A percentile compares a stretch with the other conserved stretches of the same genome.
Conservation (phyloP, 2,113 vertebrate species). For the Lanius ludovicianus region DNA sequence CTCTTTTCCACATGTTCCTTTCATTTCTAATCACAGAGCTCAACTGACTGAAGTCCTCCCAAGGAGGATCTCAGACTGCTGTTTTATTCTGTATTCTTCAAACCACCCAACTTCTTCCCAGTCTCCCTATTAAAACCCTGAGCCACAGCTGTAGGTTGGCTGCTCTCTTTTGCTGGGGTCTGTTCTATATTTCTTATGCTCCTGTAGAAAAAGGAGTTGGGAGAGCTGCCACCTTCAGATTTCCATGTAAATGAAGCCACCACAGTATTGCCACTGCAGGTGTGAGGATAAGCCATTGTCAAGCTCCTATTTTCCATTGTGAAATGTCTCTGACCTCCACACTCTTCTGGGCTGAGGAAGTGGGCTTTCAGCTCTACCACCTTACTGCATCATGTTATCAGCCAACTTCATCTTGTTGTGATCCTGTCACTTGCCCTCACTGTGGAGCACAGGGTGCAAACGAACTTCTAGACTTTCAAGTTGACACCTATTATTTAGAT, state of each 20-base stretch:
- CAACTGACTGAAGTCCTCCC: constrained; percentile 17
- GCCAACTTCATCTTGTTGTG: background rate
- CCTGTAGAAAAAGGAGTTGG: background rate
- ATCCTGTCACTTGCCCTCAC: background rate
- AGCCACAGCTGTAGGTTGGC: background rate
- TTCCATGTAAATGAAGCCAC: background rate
- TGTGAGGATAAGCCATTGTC: background rate
- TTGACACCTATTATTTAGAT: background rate
- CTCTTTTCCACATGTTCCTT: constrained; percentile 39
- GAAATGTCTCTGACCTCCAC: background rate
- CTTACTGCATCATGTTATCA: background rate
- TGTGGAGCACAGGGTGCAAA: background rate
- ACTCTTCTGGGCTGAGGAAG: background rate
- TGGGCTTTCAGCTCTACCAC: background rate
- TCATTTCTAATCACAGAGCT: background rate
- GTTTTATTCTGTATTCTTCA: background rate
- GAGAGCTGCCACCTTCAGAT: background rate
- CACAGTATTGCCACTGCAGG: background rate
- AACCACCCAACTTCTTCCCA: background rate
- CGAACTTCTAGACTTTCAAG: background rate
- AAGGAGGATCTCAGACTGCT: constrained; percentile 1
- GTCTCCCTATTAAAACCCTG: background rate
- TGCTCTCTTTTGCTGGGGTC: background rate
- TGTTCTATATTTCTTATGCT: background rate
- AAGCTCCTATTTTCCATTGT: background rate